Evolutionary conservation across 2,797 vertebrate species (phyloP), one percentile per base, ranked within the genome.

Genomic region (Pteropus rufus): DNA sequence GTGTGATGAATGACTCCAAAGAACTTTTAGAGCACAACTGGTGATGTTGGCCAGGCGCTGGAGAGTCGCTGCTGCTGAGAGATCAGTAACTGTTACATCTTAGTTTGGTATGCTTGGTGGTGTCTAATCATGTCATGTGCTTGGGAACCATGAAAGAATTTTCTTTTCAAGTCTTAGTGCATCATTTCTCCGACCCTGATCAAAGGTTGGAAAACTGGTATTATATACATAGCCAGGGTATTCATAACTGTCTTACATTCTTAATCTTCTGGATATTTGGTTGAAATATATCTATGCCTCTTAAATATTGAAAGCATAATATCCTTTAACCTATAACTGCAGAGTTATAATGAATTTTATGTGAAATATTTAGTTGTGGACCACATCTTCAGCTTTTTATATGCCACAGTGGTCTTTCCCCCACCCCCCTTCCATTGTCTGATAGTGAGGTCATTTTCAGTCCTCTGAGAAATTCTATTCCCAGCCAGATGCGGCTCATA

Each of bases 401-500:
- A 93, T 97, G 98, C 98, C 98, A 98, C 98, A 98, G 97, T 0
- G 97, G 98, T 91, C 98, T 98, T 98, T 98, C 7, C 79, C 97
- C 97, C 49, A 23, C 97, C 97, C 60, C 97, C 97, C 94, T 98
- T 97, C 98, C 98, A 98, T 98, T 99, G 98, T 99, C 98, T 99
- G 98, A 99, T 98, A 98, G 98, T 99, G 98, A 99, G 98, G 98
- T 99, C 98, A 99, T 99, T 99, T 98, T 98, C 98, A 98, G 98
- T 98, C 98, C 98, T 98, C 98, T 97, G 99, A 98, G 98, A 98
- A 98, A 98, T 98, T 98, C 98, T 99, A 99, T 99, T 99, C 98
- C 99, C 99, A 99, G 97, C 98, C 99, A 99, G 99, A 99, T 99
- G 99, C 98, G 62, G 98, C 98, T 98, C 97, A 98, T 99, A 99